These are phyloP conservation scores for Anomalospiza imberbis DNA, from an alignment of 2,797 vertebrate genomes.

Conservation along the genomic window DNA sequence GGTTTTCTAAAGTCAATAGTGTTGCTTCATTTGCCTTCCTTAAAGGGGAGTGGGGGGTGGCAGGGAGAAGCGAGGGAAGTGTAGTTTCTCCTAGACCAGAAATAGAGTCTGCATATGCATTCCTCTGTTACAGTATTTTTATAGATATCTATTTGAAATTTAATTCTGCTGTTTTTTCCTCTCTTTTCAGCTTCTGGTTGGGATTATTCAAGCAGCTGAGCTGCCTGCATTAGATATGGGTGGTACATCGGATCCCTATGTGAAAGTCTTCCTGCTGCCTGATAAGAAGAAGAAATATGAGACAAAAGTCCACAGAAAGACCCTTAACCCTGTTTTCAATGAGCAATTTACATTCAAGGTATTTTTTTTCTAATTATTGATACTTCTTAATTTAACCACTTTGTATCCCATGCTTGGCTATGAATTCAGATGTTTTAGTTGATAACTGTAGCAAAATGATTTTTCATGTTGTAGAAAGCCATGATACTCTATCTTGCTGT, in stretches of 20 bases:
- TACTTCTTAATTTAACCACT: background rate
- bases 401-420: background rate
- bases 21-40: conserved; percentile 58
- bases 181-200: conserved; percentile 87
- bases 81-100: conserved; percentile 29
- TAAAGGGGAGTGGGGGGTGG: background rate
- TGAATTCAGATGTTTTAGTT: background rate
- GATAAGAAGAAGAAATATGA: conserved; percentile 99
- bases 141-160: conserved; percentile 20
- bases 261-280: conserved; percentile 95
- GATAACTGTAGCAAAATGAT: background rate
- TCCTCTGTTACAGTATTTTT: conserved; percentile 3
- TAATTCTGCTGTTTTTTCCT: conserved; percentile 21
- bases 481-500: background rate
- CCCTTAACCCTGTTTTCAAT: conserved; percentile 96
- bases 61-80: background rate
- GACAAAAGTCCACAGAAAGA: conserved; percentile 98
- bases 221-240: conserved; percentile 98
- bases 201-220: conserved; percentile 97
- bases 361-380: conserved; percentile 21
- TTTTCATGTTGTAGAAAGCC: background rate
- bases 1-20: conserved; percentile 56
- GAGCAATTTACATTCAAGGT: conserved; percentile 99
- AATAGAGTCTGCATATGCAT: conserved; percentile 27
- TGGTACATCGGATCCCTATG: conserved; percentile 96